Conservation (phyloP, 37 sponge, comb jelly and placozoan species). For the Diacarnus erythraeanus region DNA sequence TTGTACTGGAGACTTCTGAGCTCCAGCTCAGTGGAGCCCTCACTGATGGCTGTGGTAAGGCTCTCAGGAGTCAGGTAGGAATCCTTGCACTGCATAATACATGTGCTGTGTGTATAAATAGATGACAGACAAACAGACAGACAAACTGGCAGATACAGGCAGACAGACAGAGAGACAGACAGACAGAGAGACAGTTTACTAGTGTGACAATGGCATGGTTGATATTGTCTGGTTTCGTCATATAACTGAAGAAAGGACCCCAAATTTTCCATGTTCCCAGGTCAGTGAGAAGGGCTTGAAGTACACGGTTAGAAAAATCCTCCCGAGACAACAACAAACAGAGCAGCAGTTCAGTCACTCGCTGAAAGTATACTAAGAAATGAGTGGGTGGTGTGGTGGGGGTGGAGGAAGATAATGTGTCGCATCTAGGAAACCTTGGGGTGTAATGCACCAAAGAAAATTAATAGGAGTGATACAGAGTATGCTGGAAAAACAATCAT, state of each 20-base stretch:
- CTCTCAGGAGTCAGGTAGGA: slow-evolving; percentile 40
- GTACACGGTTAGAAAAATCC: slow-evolving; percentile 36
- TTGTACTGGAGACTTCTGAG: not conserved
- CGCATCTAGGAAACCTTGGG: too few relatives aligned
- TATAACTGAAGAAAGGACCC: slow-evolving; percentile 21
- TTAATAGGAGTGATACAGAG: too few relatives aligned
- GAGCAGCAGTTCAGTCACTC: slow-evolving; percentile 61
- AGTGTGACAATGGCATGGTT: slow-evolving; percentile 56
- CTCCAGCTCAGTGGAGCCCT: slow-evolving; percentile 22
- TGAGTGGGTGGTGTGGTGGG: not conserved
- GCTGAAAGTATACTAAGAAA: slow-evolving; percentile 55
- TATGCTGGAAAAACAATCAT: too few relatives aligned
- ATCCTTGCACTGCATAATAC: slow-evolving; percentile 21
- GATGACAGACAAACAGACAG: slow-evolving; percentile 2
- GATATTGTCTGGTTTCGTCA: slow-evolving; percentile 60
- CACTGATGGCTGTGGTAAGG: slow-evolving; percentile 35
- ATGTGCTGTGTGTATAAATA: not conserved
- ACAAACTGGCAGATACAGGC: slow-evolving; percentile 7
- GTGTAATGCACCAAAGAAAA: too few relatives aligned
- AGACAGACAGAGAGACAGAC: slow-evolving; percentile 43
- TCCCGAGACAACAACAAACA: slow-evolving; percentile 48
- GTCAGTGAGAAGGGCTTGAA: slow-evolving; percentile 42
- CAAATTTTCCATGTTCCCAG: slow-evolving; percentile 47
- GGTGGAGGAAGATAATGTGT: not conserved
- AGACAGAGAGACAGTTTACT: slow-evolving; percentile 60